A percentile compares a stretch with the other conserved stretches of the same genome.
phyloP scores from a whole-genome alignment of 2,797 vertebrate genomes.

The Nyctibius grandis region DNA sequence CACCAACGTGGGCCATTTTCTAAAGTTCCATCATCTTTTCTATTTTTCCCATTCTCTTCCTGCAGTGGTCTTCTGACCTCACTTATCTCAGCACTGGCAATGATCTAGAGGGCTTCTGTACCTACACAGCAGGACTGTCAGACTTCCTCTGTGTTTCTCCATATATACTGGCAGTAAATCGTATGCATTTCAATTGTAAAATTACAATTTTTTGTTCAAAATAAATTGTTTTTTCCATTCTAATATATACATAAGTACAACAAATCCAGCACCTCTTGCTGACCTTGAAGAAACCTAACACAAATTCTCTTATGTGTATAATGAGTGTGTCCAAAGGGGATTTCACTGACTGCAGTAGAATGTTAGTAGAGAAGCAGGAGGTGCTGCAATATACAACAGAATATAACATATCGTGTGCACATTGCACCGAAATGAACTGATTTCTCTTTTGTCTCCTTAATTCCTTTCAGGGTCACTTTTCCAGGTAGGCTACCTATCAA shows the following conservation, averaged over 20 bases:
- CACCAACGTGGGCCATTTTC: not conserved
- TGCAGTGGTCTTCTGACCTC: not conserved
- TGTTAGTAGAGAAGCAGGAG: not conserved
- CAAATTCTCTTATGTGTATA: not conserved
- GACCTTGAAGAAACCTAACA: not conserved
- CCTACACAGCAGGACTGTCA: not conserved
- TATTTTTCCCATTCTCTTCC: not conserved
- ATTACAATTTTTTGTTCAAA: not conserved
- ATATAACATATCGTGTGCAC: not conserved
- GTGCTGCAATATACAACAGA: not conserved
- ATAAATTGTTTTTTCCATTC: not conserved
- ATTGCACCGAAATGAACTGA: not conserved
- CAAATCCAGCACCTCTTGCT: not conserved
- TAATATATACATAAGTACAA: not conserved
- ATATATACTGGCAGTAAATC: not conserved
- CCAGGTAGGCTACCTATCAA: not conserved
- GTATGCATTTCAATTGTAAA: not conserved
- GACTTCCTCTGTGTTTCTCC: not conserved
- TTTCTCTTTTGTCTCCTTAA: not conserved
- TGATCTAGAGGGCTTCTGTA: not conserved
- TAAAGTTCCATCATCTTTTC: not conserved
- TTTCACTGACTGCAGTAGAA: not conserved
- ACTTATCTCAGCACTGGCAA: not conserved
- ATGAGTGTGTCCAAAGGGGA: not conserved
- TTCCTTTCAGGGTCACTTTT: not conserved